phyloP scores from a whole-genome alignment of 2,888 invertebrate species.

The Bedellia somnulentella region DNA sequence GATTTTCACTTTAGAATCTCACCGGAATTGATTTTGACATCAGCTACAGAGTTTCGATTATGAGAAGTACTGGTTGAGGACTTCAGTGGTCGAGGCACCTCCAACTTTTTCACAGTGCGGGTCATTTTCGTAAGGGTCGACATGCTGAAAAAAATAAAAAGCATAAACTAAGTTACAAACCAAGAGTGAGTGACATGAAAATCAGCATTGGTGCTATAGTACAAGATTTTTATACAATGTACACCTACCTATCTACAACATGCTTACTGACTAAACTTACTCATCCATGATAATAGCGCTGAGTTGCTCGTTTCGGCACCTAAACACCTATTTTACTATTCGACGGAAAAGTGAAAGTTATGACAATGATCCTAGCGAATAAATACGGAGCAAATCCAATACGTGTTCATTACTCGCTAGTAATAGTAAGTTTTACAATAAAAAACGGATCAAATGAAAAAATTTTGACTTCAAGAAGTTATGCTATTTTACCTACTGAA shows the following conservation, averaged over 20 bases:
- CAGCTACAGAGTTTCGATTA: slow-evolving; percentile 51
- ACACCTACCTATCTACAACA: too few relatives aligned
- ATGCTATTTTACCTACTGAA: slow-evolving; percentile 49
- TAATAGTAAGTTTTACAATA: slow-evolving; percentile 39
- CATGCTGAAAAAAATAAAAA: slow-evolving; percentile 38
- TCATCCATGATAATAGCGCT: slow-evolving; percentile 52
- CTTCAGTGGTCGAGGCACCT: slow-evolving; percentile 75
- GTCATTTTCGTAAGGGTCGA: slow-evolving; percentile 66
- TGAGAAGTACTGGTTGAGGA: slow-evolving; percentile 59
- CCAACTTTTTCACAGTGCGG: slow-evolving; percentile 72
- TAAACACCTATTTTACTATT: slow-evolving; percentile 42
- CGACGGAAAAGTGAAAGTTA: slow-evolving; percentile 58
- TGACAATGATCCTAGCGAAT: slow-evolving; percentile 58
- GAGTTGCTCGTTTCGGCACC: slow-evolving; percentile 29
- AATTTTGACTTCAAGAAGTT: slow-evolving; percentile 52
- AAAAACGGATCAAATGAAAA: slow-evolving; percentile 46
- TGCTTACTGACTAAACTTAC: slow-evolving; percentile 47
- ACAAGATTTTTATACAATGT: too few relatives aligned
- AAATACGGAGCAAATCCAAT: slow-evolving; percentile 57
- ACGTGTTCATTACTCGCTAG: slow-evolving; percentile 56
- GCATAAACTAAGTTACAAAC: too few relatives aligned
- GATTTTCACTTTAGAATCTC: too few relatives aligned
- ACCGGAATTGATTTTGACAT: slow-evolving; percentile 58
- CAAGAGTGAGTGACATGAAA: too few relatives aligned
- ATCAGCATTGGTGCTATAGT: too few relatives aligned